A percentile compares a stretch with the other conserved stretches of the same genome.
Conservation (phyloP, 2,797 vertebrate species). For the Synanceia verrucosa region DNA sequence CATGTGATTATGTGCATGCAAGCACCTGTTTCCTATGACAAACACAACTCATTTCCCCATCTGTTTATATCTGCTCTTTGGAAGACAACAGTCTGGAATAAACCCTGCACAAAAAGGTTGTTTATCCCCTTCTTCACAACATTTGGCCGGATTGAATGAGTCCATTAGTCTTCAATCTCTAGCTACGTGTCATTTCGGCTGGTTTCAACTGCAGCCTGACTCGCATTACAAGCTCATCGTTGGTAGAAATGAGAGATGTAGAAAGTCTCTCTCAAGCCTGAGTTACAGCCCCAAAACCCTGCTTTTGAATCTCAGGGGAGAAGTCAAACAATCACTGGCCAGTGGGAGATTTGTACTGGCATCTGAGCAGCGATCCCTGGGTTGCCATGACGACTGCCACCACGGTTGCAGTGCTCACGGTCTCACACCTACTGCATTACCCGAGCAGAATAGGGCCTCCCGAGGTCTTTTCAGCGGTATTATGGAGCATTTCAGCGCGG, state of each 20-base stretch:
- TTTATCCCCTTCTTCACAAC: constrained; percentile 44
- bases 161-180: constrained; percentile 47
- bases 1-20: constrained; percentile 61
- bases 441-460: constrained; percentile 1
- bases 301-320: constrained; percentile 41
- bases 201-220: constrained; percentile 7
- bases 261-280: constrained; percentile 6
- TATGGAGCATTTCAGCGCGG: constrained; percentile 47
- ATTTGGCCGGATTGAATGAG: constrained; percentile 45
- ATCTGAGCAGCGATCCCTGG: background rate
- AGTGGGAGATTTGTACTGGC: constrained; percentile 51
- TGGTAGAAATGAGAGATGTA: constrained; percentile 21
- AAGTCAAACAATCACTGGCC: constrained; percentile 44
- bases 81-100: constrained; percentile 51
- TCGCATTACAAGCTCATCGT: background rate
- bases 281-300: constrained; percentile 34
- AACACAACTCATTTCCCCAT: constrained; percentile 60
- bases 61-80: constrained; percentile 44
- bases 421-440: constrained; percentile 52
- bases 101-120: constrained; percentile 23
- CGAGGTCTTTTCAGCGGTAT: constrained; percentile 24
- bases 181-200: constrained; percentile 27
- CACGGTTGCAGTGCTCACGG: constrained; percentile 13
- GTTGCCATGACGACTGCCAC: constrained; percentile 65
- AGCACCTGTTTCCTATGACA: constrained; percentile 82